Percentiles rank a stretch among this genome's conserved stretches.
phyloP scores from a whole-genome alignment of 2,797 vertebrate species.

The Notamacropus eugenii region DNA sequence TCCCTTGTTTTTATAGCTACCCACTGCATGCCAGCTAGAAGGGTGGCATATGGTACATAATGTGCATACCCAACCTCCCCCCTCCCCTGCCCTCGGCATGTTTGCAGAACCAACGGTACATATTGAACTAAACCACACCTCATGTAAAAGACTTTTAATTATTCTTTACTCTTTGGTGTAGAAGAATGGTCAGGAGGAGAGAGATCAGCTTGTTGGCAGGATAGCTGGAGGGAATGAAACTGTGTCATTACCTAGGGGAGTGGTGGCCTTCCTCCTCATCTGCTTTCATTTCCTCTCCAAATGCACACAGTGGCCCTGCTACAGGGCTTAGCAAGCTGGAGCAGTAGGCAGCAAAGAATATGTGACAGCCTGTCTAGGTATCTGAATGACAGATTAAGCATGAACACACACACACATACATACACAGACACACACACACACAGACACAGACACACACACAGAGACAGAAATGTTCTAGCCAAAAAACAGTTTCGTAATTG shows the following conservation, averaged over 20 bases:
- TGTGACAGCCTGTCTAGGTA: constrained; percentile 81
- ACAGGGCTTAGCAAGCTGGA: constrained; percentile 85
- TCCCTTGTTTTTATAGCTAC: constrained; percentile 69
- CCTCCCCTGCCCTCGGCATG: constrained; percentile 75
- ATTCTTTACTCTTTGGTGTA: constrained; percentile 68
- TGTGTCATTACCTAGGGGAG: constrained; percentile 78
- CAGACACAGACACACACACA: no score
- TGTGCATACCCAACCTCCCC: constrained; percentile 73
- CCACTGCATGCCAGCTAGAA: constrained; percentile 60
- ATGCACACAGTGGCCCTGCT: constrained; percentile 84
- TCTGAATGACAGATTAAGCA: constrained; percentile 77
- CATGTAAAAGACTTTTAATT: constrained; percentile 79
- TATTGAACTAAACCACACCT: constrained; percentile 77
- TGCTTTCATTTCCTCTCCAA: constrained; percentile 84
- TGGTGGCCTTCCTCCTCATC: constrained; percentile 81
- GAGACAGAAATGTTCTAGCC: not conserved
- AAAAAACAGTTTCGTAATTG: constrained; percentile 16
- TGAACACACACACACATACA: not conserved
- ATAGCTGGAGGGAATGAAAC: constrained; percentile 83
- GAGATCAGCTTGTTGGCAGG: constrained; percentile 75
- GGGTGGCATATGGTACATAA: constrained; percentile 73
- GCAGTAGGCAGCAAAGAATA: constrained; percentile 68
- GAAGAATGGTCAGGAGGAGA: constrained; percentile 72
- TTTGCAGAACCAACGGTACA: constrained; percentile 79
- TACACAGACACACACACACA: no score